Percentiles rank a stretch among this genome's conserved stretches.
Evolutionary conservation across 2,888 invertebrate genomes (phyloP).

Genomic region (Parochlus steinenii): DNA sequence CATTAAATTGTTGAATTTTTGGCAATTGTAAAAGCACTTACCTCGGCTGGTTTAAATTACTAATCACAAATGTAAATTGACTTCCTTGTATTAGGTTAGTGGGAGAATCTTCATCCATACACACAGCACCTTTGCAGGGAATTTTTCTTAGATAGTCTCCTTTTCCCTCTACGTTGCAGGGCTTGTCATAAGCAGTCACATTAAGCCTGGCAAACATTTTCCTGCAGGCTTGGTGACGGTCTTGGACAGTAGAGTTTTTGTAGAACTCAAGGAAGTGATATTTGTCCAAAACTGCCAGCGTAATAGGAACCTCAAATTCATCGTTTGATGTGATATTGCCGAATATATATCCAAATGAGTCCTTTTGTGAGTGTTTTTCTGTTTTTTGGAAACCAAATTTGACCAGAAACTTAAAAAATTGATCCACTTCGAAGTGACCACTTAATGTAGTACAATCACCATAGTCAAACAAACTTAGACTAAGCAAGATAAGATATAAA

Average conservation of each 20-base stretch:
- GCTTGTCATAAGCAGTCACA: conserved; percentile 64
- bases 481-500: too few relatives aligned
- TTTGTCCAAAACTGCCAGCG: conserved; percentile 81
- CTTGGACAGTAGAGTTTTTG: conserved; percentile 41
- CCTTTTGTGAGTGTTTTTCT: conserved; percentile 63
- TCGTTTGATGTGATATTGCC: conserved; percentile 75
- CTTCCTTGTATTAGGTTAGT: conserved; percentile 70
- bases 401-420: conserved; percentile 80
- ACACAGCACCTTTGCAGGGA: conserved; percentile 67
- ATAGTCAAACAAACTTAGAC: too few relatives aligned
- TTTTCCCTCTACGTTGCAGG: conserved; percentile 48
- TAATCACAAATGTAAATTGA: conserved; percentile 89
- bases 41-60: conserved; percentile 81
- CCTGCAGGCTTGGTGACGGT: conserved; percentile 61
- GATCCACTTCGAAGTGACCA: conserved; percentile 27
- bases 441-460: too few relatives aligned
- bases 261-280: conserved; percentile 80
- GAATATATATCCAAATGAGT: conserved; percentile 88
- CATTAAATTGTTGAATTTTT: conserved; percentile 6
- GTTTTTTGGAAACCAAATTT: conserved; percentile 97
- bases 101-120: conserved; percentile 73
- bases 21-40: conserved; percentile 25
- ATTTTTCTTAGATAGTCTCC: conserved; percentile 69
- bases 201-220: conserved; percentile 76
- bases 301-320: conserved; percentile 45